These are phyloP conservation scores for Silurus asotus DNA, from an alignment of 2,113 vertebrate species.

Conservation along the genomic window DNA sequence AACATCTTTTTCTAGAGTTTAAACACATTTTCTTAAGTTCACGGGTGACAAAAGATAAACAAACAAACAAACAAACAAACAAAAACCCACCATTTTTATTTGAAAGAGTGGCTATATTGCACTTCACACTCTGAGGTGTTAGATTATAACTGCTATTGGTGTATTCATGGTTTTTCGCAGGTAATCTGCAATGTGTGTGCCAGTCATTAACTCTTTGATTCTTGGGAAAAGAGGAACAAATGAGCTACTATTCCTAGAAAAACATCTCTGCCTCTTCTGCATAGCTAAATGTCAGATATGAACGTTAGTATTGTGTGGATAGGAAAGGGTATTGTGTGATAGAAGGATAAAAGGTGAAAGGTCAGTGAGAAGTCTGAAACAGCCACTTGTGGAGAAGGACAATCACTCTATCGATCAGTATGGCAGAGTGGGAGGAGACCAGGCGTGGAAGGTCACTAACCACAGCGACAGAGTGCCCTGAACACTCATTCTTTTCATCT, in stretches of 20 bases:
- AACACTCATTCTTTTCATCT: conserved; percentile 50
- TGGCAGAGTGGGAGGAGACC: conserved; percentile 37
- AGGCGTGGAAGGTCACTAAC: conserved; percentile 18
- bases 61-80: too few species aligned
- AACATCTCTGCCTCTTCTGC: neutral
- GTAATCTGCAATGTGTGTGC: neutral
- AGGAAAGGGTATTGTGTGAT: neutral
- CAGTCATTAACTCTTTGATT: conserved; percentile 12
- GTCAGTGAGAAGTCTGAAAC: conserved; percentile 50
- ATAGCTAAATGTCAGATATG: conserved; percentile 51
- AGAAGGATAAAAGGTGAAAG: conserved; percentile 34
- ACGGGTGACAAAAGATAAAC: too few species aligned
- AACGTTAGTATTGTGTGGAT: conserved; percentile 48
- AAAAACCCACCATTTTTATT: too few species aligned
- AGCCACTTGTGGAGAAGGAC: conserved; percentile 50
- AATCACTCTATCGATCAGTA: conserved; percentile 48
- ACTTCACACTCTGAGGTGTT: neutral
- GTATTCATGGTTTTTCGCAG: neutral
- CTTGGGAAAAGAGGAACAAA: conserved; percentile 31
- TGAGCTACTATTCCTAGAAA: conserved; percentile 3
- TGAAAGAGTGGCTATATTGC: neutral
- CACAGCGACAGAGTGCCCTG: conserved; percentile 28
- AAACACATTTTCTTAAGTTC: neutral
- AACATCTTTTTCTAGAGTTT: neutral
- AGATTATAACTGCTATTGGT: neutral